These are phyloP conservation scores for Potorous gilbertii DNA, from an alignment of 2,797 vertebrate species.

Conservation along the genomic window DNA sequence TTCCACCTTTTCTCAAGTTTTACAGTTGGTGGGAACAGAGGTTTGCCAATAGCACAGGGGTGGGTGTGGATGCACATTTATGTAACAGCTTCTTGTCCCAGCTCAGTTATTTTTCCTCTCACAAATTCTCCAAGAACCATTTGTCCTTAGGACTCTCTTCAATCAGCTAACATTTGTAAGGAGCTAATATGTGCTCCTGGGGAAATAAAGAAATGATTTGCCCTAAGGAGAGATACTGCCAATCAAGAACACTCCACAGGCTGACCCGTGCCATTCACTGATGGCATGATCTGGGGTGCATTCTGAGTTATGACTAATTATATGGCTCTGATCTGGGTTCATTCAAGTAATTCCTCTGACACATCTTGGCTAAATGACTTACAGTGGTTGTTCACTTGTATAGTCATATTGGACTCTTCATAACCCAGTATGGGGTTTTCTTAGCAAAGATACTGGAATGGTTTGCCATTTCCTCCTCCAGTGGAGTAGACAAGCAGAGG, in stretches of 20 bases:
- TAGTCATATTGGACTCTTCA: background rate
- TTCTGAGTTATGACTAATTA: background rate
- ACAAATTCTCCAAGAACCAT: background rate
- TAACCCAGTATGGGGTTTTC: background rate
- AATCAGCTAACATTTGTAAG: background rate
- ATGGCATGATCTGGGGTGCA: background rate
- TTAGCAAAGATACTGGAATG: background rate
- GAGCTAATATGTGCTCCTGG: background rate
- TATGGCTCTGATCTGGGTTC: background rate
- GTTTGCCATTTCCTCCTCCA: background rate
- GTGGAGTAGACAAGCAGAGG: background rate
- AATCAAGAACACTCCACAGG: background rate
- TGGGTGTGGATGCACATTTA: background rate
- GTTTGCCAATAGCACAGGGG: background rate
- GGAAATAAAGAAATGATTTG: background rate
- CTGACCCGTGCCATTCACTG: background rate
- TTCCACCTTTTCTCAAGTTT: background rate
- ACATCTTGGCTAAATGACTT: background rate
- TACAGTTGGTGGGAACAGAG: background rate
- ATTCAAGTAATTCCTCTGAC: background rate
- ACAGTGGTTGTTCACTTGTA: background rate
- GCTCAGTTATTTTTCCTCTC: background rate
- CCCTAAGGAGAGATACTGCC: background rate
- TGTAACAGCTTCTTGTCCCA: background rate
- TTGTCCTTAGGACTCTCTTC: background rate